Percentiles rank a stretch among this genome's conserved stretches.
These are phyloP conservation scores for Pseudeuparius sepicola DNA, from an alignment of 2,888 invertebrate genomes.

Conservation along the genomic window DNA sequence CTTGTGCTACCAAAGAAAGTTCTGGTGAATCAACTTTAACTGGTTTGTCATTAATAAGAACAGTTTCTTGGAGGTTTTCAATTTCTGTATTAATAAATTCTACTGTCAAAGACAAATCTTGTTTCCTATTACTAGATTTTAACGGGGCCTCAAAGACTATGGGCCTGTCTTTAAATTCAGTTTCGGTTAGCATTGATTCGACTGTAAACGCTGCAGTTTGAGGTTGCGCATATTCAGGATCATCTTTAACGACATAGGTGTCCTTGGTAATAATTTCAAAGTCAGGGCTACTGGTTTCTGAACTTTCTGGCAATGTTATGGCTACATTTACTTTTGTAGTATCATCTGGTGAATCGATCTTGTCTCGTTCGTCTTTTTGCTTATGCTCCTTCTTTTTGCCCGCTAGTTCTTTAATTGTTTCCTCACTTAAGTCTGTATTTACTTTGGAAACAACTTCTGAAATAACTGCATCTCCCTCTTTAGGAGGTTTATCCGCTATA, in stretches of 20 bases:
- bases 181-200: slow-evolving; percentile 30
- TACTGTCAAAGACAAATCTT: slow-evolving; percentile 16
- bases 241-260: slow-evolving; percentile 21
- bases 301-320: slow-evolving; percentile 21
- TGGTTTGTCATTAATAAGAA: slow-evolving; percentile 26
- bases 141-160: slow-evolving; percentile 12
- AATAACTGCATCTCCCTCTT: neutral
- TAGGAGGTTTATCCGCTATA: neutral
- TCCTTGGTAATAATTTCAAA: slow-evolving; percentile 27
- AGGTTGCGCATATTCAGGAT: slow-evolving; percentile 11
- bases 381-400: slow-evolving; percentile 17
- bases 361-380: slow-evolving; percentile 5
- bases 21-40: slow-evolving; percentile 17
- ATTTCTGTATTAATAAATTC: slow-evolving; percentile 25
- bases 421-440: slow-evolving; percentile 30
- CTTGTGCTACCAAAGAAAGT: slow-evolving; percentile 4
- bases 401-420: slow-evolving; percentile 25
- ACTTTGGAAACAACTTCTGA: slow-evolving; percentile 29
- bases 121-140: neutral
- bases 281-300: no score
- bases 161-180: slow-evolving; percentile 22
- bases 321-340: slow-evolving; percentile 24
- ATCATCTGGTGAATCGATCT: neutral
- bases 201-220: slow-evolving; percentile 25
- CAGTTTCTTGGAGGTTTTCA: slow-evolving; percentile 12